Percentiles rank a stretch among this genome's conserved stretches.
These are phyloP conservation scores for Caenorhabditis wallacei DNA, from an alignment of 2,888 invertebrate genomes.

Conservation along the genomic window DNA sequence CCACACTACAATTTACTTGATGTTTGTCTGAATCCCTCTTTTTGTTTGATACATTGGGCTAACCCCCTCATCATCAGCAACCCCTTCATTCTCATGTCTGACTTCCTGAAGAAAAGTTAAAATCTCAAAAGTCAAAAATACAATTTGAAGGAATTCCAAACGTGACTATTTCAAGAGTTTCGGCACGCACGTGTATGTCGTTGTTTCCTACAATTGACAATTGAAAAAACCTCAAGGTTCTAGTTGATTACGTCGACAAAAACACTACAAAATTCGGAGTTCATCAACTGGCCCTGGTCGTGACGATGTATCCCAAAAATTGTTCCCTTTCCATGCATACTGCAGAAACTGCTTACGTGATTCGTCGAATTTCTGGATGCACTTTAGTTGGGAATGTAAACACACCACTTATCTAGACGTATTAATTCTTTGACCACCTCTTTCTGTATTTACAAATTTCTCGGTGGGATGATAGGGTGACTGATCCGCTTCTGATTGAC, in stretches of 20 bases:
- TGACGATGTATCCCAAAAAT: constrained; percentile 29
- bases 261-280: constrained; percentile 28
- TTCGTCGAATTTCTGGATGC: constrained; percentile 23
- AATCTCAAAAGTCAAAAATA: constrained; percentile 19
- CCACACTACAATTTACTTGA: constrained; percentile 29
- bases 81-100: neutral
- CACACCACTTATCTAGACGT: constrained; percentile 33
- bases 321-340: neutral
- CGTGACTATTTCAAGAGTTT: neutral
- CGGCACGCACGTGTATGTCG: constrained; percentile 16
- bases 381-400: constrained; percentile 37
- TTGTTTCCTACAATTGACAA: constrained; percentile 7
- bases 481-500: constrained; percentile 33
- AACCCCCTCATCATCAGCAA: constrained; percentile 9
- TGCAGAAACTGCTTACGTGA: constrained; percentile 27
- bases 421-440: constrained; percentile 31
- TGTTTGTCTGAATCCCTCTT: constrained; percentile 19
- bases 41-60: constrained; percentile 25
- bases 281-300: neutral
- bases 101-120: constrained; percentile 6
- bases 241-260: constrained; percentile 39
- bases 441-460: constrained; percentile 12
- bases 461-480: neutral
- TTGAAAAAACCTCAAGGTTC: neutral
- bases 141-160: constrained; percentile 5